Conservation (phyloP, 2,888 invertebrate species). For the Idaea straminata region DNA sequence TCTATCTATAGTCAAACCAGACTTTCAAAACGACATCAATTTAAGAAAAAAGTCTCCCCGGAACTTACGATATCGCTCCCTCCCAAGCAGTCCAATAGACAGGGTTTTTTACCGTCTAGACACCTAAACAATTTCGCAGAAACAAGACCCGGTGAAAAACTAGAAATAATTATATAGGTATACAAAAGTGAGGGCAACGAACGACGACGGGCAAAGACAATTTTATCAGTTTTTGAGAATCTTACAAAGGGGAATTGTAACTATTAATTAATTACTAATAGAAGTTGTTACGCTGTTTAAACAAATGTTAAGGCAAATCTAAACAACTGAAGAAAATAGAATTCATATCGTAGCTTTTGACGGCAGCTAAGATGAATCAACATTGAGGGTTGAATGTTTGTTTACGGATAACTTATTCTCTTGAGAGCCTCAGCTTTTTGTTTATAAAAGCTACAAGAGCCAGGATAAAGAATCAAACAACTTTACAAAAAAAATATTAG, state of each 20-base stretch:
- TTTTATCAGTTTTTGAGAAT: conserved; percentile 11
- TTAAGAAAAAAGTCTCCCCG: conserved; percentile 13
- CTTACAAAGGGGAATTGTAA: conserved; percentile 10
- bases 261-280: conserved; percentile 6
- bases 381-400: conserved; percentile 23
- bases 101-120: conserved; percentile 56
- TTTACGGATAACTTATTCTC: conserved; percentile 20
- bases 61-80: conserved; percentile 10
- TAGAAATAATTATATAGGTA: conserved; percentile 65
- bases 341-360: conserved; percentile 19
- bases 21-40: no score
- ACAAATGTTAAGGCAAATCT: conserved; percentile 18
- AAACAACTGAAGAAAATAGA: conserved; percentile 21
- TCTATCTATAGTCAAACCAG: no score
- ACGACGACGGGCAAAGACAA: conserved; percentile 25
- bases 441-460: conserved; percentile 12
- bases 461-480: conserved; percentile 4
- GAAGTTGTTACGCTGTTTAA: conserved; percentile 9
- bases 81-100: conserved; percentile 2
- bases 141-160: conserved; percentile 54
- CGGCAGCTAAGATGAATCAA: conserved; percentile 22
- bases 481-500: background rate
- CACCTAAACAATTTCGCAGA: conserved; percentile 50
- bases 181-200: conserved; percentile 47
- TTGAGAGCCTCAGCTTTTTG: conserved; percentile 12